Evolutionary conservation across 2,888 invertebrate genomes (phyloP).

Genomic region (Drosophila engyochracea): DNA sequence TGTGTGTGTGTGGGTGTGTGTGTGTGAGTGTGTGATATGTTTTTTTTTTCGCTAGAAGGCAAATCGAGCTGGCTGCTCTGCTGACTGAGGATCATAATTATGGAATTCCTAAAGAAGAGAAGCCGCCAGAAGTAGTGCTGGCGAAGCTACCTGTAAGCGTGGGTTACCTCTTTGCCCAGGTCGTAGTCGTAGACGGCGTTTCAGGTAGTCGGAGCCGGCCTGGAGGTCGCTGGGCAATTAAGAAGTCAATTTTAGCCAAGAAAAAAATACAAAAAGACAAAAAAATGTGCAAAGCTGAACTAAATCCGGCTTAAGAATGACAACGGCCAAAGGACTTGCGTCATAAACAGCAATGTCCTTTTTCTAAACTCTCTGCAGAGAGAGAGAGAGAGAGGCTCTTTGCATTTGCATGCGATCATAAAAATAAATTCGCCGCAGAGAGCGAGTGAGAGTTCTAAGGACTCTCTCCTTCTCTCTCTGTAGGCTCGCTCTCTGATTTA

Average conservation of each 20-base stretch:
- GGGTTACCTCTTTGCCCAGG: slow-evolving; percentile 65
- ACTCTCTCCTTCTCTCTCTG: not conserved
- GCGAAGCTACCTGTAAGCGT: slow-evolving; percentile 71
- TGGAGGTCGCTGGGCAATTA: slow-evolving; percentile 67
- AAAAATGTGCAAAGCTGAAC: slow-evolving; percentile 76
- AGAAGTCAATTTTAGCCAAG: slow-evolving; percentile 77
- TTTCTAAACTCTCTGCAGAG: slow-evolving; percentile 21
- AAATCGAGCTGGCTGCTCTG: slow-evolving; percentile 44
- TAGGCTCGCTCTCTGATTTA: not conserved
- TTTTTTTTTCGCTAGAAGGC: slow-evolving; percentile 71
- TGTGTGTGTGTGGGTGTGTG: slow-evolving; percentile 26
- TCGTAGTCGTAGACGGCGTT: not conserved
- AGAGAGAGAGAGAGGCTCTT: not conserved
- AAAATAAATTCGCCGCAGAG: slow-evolving; percentile 65
- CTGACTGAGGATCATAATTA: slow-evolving; percentile 76
- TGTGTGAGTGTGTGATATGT: slow-evolving; percentile 35
- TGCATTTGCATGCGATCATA: slow-evolving; percentile 52
- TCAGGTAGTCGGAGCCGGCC: slow-evolving; percentile 33
- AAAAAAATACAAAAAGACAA: slow-evolving; percentile 62
- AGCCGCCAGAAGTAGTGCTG: slow-evolving; percentile 20
- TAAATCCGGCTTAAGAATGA: slow-evolving; percentile 80
- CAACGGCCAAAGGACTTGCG: slow-evolving; percentile 52
- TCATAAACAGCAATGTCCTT: slow-evolving; percentile 68
- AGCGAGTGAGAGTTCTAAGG: not conserved
- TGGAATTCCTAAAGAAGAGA: slow-evolving; percentile 80